Base-by-base conservation (phyloP, 1,140 invertebrate species). In the Halyomorpha halys region DNA sequence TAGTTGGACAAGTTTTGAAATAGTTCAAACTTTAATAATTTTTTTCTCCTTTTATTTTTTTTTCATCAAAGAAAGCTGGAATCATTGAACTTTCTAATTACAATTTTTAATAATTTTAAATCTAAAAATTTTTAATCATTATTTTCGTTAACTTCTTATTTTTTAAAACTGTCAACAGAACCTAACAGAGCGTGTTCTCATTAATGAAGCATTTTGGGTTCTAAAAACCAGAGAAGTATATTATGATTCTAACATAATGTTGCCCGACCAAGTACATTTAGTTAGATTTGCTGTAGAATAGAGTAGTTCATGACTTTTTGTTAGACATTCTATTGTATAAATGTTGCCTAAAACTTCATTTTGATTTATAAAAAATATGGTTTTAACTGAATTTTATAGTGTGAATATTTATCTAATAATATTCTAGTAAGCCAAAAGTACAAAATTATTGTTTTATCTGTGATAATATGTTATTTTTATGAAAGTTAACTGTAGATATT, bases 161-260 rank as follows among this genome's bases (percentile, higher is more conserved):
- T 54, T 59, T 45, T 66, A 49, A 65, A 62, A 65, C 67, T 69
- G 27, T 63, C 68, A 79, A 78, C 86, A 91, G 89, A 91, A 91
- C 82, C 89, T 93, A 85, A 91, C 89, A 80, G 87, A 91, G 84
- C 85, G 88, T 82, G 85, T 90, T 81, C 88, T 91, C 82, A 83
- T 91, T 81, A 91, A 91, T 82, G 89, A 91, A 83, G 88, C 87
- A 75, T 86, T 88, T 81, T 93, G 89, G 89, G 87, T 90, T 80
- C 83, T 83, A 77, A 83, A 88, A 80, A 90, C 86, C 77, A 85
- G 85, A 87, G 89, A 91, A 89, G 90, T 93, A 82, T 68, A 65
- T n/a, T 19, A 59, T 61, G 23, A 56, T 16, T 66, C 34, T 47
- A 45, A 66, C 27, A 66, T 62, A 66, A 47, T 63, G 61, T 63